A percentile compares a stretch with the other conserved stretches of the same genome.
Evolutionary conservation across 2,888 invertebrate species (phyloP).

Genomic region (Tetanocera ferruginea): DNA sequence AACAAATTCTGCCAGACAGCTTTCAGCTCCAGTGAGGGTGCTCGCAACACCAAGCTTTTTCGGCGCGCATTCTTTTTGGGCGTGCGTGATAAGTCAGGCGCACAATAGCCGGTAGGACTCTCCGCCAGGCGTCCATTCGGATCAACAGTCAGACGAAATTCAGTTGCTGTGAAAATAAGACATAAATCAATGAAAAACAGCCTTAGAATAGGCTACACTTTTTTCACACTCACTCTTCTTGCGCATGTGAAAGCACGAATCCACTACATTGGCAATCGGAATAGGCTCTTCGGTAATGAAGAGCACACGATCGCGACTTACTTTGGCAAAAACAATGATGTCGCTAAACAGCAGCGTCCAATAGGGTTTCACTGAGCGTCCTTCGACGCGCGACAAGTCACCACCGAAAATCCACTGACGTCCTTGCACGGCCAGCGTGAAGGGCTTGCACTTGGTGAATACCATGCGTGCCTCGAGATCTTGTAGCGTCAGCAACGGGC

Average conservation of each 20-base stretch:
- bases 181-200: background rate
- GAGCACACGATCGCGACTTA: slow-evolving; percentile 86
- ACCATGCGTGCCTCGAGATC: slow-evolving; percentile 90
- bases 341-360: slow-evolving; percentile 90
- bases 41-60: slow-evolving; percentile 80
- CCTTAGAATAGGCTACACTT: background rate
- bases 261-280: slow-evolving; percentile 81
- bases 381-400: slow-evolving; percentile 86
- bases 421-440: slow-evolving; percentile 85
- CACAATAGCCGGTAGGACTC: slow-evolving; percentile 81
- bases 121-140: slow-evolving; percentile 76
- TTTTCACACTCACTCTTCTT: slow-evolving; percentile 78
- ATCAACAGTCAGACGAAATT: slow-evolving; percentile 84
- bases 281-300: slow-evolving; percentile 91
- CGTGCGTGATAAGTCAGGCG: slow-evolving; percentile 75
- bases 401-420: slow-evolving; percentile 93
- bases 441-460: slow-evolving; percentile 92
- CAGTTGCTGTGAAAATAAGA: slow-evolving; percentile 76
- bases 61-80: slow-evolving; percentile 77
- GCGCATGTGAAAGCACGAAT: slow-evolving; percentile 87
- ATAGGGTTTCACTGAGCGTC: slow-evolving; percentile 83
- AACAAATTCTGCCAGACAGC: slow-evolving; percentile 92
- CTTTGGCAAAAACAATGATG: slow-evolving; percentile 86
- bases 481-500: slow-evolving; percentile 84
- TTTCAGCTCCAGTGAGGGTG: slow-evolving; percentile 86